phyloP scores from a whole-genome alignment of 2,888 invertebrate species.

The Plagodis pulveraria region DNA sequence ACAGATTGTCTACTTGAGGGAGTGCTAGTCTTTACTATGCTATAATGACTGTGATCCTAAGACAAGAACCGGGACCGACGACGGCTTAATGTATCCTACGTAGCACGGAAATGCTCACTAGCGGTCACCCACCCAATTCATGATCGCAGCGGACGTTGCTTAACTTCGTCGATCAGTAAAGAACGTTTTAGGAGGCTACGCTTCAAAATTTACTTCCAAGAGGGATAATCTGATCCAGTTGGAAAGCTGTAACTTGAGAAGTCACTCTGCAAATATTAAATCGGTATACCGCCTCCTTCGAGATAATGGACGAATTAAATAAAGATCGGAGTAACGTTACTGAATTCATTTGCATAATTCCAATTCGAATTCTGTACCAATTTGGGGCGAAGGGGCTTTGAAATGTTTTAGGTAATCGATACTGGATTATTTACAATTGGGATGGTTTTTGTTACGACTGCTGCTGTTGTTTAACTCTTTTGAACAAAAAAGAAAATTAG shows the following conservation, averaged over 20 bases:
- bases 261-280: conserved; percentile 48
- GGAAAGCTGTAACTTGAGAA: conserved; percentile 22
- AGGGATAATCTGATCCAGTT: conserved; percentile 8
- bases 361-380: conserved; percentile 23
- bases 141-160: too few species aligned
- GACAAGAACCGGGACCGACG: too few species aligned
- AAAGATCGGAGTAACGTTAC: conserved; percentile 55
- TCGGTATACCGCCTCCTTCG: conserved; percentile 46
- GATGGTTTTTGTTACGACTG: not conserved
- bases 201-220: not conserved
- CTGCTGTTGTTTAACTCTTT: too few species aligned
- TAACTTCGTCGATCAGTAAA: not conserved
- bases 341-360: conserved; percentile 52
- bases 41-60: too few species aligned
- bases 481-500: too few species aligned
- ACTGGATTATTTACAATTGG: conserved; percentile 6
- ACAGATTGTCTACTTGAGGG: too few species aligned
- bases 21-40: too few species aligned
- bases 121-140: too few species aligned
- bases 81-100: too few species aligned
- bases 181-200: not conserved
- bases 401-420: conserved; percentile 32
- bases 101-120: too few species aligned
- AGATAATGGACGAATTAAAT: conserved; percentile 60
- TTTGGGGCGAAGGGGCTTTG: conserved; percentile 14